A percentile compares a stretch with the other conserved stretches of the same genome.
phyloP scores from a whole-genome alignment of 2,113 vertebrate genomes.

The Tetrao urogallus region DNA sequence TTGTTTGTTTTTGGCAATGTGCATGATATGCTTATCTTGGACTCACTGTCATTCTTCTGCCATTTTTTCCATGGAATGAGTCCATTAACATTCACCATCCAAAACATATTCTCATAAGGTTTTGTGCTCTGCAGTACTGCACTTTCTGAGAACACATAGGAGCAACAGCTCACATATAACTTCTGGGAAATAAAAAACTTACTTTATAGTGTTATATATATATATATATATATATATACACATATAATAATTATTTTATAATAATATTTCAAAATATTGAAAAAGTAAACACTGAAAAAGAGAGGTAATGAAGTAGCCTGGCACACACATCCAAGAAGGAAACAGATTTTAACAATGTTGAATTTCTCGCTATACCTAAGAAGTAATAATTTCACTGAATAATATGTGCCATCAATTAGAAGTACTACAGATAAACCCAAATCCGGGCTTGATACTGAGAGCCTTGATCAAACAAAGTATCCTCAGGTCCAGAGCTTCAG shows the following conservation, averaged over 20 bases:
- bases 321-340: background rate
- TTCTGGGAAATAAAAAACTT: background rate
- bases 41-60: background rate
- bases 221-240: too few species aligned
- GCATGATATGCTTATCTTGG: background rate
- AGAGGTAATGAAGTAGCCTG: background rate
- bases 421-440: background rate
- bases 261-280: background rate
- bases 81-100: background rate
- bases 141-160: background rate
- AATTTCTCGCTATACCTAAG: background rate
- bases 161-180: background rate
- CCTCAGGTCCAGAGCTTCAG: background rate
- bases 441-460: background rate
- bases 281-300: background rate
- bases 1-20: background rate
- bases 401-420: background rate
- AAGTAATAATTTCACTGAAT: background rate
- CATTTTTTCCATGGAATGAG: background rate
- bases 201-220: background rate
- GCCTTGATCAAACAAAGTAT: background rate
- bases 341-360: background rate
- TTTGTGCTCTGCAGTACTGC: background rate
- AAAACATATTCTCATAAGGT: background rate
- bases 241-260: too few species aligned